Conservation (phyloP, 1,140 invertebrate genomes). For the Drosophila sechellia region DNA sequence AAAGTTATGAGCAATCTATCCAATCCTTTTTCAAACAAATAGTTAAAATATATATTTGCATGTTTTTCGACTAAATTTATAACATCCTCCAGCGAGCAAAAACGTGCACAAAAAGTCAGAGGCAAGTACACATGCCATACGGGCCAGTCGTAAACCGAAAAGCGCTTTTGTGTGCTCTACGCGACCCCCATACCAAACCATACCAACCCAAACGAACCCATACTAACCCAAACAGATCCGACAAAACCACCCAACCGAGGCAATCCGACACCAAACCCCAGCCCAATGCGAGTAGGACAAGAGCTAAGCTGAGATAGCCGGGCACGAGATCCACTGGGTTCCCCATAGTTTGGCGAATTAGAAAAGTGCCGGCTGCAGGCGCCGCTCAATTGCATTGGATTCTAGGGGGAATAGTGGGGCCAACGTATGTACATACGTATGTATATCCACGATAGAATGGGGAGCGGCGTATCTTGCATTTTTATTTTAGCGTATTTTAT, state of each 20-base stretch:
- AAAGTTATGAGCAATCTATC: neutral
- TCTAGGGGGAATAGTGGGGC: neutral
- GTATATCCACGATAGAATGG: conserved; percentile 5
- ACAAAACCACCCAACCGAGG: conserved; percentile 15
- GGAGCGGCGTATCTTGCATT: conserved; percentile 38
- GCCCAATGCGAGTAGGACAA: conserved; percentile 29
- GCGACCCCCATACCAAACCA: neutral
- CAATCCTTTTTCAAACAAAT: neutral
- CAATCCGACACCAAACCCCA: conserved; percentile 29
- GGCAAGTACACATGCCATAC: conserved; percentile 25
- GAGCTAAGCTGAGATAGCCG: conserved; percentile 8
- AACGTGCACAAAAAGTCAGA: conserved; percentile 17
- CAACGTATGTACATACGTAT: neutral
- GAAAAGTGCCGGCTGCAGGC: conserved; percentile 76
- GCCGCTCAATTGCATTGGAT: conserved; percentile 65
- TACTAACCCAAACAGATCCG: conserved; percentile 5
- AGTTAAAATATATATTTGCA: neutral
- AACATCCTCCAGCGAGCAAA: neutral
- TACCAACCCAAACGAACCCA: neutral
- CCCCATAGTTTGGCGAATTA: conserved; percentile 67
- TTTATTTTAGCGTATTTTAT: conserved; percentile 74
- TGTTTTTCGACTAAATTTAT: neutral
- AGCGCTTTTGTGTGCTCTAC: conserved; percentile 56
- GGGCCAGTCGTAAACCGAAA: conserved; percentile 27
- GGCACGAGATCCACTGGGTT: conserved; percentile 15